Percentiles rank a stretch among this genome's conserved stretches.
These are phyloP conservation scores for Acronicta alni DNA, from an alignment of 2,888 invertebrate species.

Conservation along the genomic window DNA sequence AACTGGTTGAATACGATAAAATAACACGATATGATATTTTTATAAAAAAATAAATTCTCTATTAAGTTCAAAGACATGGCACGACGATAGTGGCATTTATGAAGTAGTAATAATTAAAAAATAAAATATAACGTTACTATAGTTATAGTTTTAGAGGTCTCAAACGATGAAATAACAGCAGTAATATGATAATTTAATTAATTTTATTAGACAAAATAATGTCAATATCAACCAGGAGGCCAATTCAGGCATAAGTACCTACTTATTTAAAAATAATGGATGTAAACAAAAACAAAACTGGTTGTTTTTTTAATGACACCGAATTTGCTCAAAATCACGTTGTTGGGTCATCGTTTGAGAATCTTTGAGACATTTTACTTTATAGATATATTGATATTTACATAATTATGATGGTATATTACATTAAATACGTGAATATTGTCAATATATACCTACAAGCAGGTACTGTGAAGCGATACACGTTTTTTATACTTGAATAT, in stretches of 20 bases:
- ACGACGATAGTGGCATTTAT: slow-evolving; percentile 43
- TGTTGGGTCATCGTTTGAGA: slow-evolving; percentile 20
- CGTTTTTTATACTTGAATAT: slow-evolving; percentile 48
- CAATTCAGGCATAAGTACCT: too few relatives aligned
- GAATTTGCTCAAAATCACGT: background rate
- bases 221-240: too few relatives aligned
- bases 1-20: slow-evolving; percentile 26
- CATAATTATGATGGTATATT: slow-evolving; percentile 54
- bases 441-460: slow-evolving; percentile 78
- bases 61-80: slow-evolving; percentile 55
- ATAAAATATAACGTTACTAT: slow-evolving; percentile 29
- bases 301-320: background rate
- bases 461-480: slow-evolving; percentile 81
- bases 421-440: slow-evolving; percentile 70
- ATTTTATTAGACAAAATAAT: background rate
- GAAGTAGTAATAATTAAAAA: slow-evolving; percentile 16
- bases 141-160: slow-evolving; percentile 27
- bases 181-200: background rate
- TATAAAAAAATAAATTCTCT: slow-evolving; percentile 35
- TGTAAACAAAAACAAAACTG: too few relatives aligned
- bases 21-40: slow-evolving; percentile 15
- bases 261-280: too few relatives aligned
- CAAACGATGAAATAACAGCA: slow-evolving; percentile 32
- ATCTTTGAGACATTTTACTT: slow-evolving; percentile 11
- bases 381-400: slow-evolving; percentile 59